Base-by-base conservation (phyloP, 2,113 vertebrate genomes). In the Cichladusa arquata region DNA sequence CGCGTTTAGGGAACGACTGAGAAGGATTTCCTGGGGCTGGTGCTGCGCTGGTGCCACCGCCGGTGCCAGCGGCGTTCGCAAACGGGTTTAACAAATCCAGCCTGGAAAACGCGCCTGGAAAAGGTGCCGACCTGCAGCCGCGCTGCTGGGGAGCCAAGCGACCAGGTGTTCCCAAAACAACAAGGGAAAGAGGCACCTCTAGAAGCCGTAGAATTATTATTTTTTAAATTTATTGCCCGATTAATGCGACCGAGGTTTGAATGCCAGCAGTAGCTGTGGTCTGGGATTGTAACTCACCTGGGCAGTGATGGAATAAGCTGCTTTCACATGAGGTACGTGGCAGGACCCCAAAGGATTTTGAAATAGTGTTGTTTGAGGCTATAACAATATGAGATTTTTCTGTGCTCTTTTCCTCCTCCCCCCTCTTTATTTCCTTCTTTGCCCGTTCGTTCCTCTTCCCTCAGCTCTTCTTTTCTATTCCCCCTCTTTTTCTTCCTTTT, bases 381-480 rank as follows among this genome's bases (percentile, higher is more conserved):
- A 53, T 13, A 77, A 38, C 36, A 33, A 51, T 23, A 15, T 1
- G 1, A 17, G 66, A 64, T 47, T 69, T 50, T 62, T 8, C 56
- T 13, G 18, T 14, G 26, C 13, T 33, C 6, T 60, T 57, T 61
- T 34, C 19, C 11, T 70, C 5, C 33, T 36, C 3, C 0, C 3
- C 1, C 8, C 5, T 2, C 3, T 4, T 20, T 53, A n/a, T 36
- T 61, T n/a, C 11, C 9, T 26, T 13, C 3, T 51, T 19, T 24
- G 5, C 16, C 6, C 11, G 3, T 19, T 42, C 5, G 2, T 36
- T 56, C 15, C 8, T 61, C 8, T 40, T 23, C 14, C 7, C 5
- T 3, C 1, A 1, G 0, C 7, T 8, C 5, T 51, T 61, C 28
- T n/a, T 47, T 54, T 15, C 8, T 64, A 8, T 25, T 29, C 1